Conservation (phyloP, 1,140 invertebrate species). For the Drosophila punjabiensis region DNA sequence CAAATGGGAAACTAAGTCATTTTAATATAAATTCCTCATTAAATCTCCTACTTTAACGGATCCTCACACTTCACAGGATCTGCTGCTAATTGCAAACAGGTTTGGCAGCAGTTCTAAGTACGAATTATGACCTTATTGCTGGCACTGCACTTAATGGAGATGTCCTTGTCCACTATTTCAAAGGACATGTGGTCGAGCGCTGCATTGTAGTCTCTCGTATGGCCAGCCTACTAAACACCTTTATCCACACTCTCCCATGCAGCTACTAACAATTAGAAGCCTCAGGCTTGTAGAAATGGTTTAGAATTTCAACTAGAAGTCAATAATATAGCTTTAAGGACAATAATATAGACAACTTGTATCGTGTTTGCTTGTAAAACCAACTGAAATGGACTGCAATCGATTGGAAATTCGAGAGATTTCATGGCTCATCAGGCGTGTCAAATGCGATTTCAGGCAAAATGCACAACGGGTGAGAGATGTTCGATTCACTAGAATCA, state of each 20-base stretch:
- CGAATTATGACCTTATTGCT: not conserved
- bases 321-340: not conserved
- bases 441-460: slow-evolving; percentile 33
- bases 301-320: not conserved
- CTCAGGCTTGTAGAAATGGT: not conserved
- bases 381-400: slow-evolving; percentile 1
- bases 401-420: slow-evolving; percentile 18
- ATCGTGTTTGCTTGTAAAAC: not conserved
- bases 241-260: no score
- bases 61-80: not conserved
- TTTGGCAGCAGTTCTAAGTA: not conserved
- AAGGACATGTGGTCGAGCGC: not conserved
- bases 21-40: not conserved
- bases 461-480: slow-evolving; percentile 10
- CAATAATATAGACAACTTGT: not conserved
- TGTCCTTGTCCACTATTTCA: not conserved
- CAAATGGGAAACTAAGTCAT: not conserved
- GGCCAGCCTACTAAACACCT: not conserved
- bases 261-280: not conserved
- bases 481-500: slow-evolving; percentile 2
- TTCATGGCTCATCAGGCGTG: slow-evolving; percentile 25
- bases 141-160: not conserved
- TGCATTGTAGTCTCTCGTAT: not conserved
- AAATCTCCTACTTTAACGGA: not conserved
- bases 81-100: not conserved